phyloP scores from a whole-genome alignment of 2,888 invertebrate genomes.

The Acronicta alni region DNA sequence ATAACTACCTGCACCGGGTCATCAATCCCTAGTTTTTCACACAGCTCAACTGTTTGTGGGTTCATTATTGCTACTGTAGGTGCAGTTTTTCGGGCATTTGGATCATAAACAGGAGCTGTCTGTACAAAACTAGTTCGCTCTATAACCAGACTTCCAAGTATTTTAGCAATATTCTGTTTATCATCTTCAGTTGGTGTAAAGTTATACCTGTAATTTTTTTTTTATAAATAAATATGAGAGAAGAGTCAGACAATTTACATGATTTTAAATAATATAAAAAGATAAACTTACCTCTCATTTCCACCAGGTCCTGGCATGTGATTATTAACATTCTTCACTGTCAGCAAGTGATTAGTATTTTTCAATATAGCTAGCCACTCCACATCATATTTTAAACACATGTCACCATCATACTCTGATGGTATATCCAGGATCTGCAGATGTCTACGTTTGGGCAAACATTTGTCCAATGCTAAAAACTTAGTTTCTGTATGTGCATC shows the following conservation, averaged over 20 bases:
- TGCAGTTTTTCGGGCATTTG: conserved; percentile 70
- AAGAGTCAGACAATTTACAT: not conserved
- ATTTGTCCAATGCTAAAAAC: conserved; percentile 99
- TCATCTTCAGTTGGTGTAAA: conserved; percentile 94
- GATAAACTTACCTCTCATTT: conserved; percentile 89
- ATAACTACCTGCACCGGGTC: conserved; percentile 93
- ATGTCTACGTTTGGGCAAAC: conserved; percentile 96
- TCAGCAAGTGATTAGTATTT: conserved; percentile 96
- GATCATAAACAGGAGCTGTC: conserved; percentile 91
- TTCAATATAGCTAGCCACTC: conserved; percentile 98
- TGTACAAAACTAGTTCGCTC: conserved; percentile 93
- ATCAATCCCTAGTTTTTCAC: conserved; percentile 92
- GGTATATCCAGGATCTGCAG: conserved; percentile 94
- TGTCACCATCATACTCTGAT: conserved; percentile 85
- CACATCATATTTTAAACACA: conserved; percentile 93
- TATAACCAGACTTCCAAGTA: conserved; percentile 92
- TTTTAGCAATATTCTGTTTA: conserved; percentile 89
- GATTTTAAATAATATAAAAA: not conserved
- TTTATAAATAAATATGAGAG: not conserved
- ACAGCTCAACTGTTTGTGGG: conserved; percentile 92
- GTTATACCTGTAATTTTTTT: conserved; percentile 88
- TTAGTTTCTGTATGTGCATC: conserved; percentile 89
- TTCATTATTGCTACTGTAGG: conserved; percentile 90
- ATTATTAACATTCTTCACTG: conserved; percentile 91
- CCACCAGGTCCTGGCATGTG: conserved; percentile 95